Evolutionary conservation across 1,140 invertebrate genomes (phyloP), one percentile per base, ranked within the genome.

Genomic region (Condylostylus longicornis): DNA sequence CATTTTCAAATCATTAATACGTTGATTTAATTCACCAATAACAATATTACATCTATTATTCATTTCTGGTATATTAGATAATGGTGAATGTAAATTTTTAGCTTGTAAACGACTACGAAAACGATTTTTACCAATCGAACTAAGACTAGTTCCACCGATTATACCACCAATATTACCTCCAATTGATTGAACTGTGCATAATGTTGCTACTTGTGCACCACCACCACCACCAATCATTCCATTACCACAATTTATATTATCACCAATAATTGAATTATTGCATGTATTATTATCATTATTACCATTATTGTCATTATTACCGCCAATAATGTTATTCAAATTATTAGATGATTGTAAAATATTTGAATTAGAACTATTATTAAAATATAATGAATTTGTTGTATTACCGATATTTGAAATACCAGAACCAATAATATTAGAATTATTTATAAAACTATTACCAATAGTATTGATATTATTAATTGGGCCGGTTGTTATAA

Each of bases 1-100:
- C 71, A 82, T 77, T 54, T 80, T 81, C 19, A 82, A 55, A 56
- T 84, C 77, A 0, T 71, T 81, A 29, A 83, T 81, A 15, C 77
- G 65, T 27, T 70, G 66, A 44, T 80, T 82, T 12, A 82, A 54
- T 37, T 82, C 77, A 2, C 70, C 70, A 10, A 79, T 73, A 22
- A 62, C 63, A 37, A 64, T 56, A 21, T 45, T 53, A 17, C 61
- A 58, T 37, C 35, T 44, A 20, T 56, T 51, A 15, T 54, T 53
- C 17, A 43, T 47, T 37, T 56, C 50, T 1, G 58, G 51, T 42
- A 62, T 55, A 39, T 59, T 59, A 0, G 55, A 51, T 3, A 59
- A 45, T 42, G 61, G 47, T 0, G 61, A 51, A 50, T 20, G 61
- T 40, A 42, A 53, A 28, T 58, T 54, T 43, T 73, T 73, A 0